phyloP scores from a whole-genome alignment of 2,888 invertebrate species.

The Torymus tubicola region DNA sequence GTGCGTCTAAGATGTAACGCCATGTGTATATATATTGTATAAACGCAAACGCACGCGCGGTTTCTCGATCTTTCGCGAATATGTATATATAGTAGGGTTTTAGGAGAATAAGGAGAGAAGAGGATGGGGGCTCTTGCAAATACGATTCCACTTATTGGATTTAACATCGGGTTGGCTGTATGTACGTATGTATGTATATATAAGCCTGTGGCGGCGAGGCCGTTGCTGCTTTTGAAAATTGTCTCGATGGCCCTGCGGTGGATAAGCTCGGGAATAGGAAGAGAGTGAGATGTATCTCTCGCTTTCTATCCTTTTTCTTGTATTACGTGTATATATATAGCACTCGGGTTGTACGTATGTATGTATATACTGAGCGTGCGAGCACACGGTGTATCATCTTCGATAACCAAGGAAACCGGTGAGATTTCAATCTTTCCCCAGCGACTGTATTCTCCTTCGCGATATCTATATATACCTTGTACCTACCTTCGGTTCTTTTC shows the following conservation, averaged over 20 bases:
- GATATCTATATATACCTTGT: not conserved
- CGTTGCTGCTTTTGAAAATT: not conserved
- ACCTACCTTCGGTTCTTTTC: too few species aligned
- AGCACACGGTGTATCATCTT: conserved; percentile 15
- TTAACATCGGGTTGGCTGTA: not conserved
- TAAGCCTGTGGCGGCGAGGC: not conserved
- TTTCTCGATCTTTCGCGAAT: too few species aligned
- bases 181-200: not conserved
- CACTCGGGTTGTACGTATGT: not conserved
- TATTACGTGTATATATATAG: not conserved
- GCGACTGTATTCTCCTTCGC: not conserved
- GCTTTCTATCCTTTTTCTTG: conserved; percentile 9
- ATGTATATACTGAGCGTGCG: too few species aligned
- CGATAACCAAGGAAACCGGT: conserved; percentile 12
- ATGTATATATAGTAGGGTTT: too few species aligned
- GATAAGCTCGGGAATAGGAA: not conserved
- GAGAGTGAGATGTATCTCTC: not conserved
- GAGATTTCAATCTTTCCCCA: conserved; percentile 46
- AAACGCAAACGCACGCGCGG: too few species aligned
- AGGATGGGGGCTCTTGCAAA: not conserved
- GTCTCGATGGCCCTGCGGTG: not conserved
- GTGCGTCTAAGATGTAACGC: too few species aligned
- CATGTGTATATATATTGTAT: too few species aligned
- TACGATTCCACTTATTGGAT: conserved; percentile 27
- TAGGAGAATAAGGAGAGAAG: too few species aligned